Evolutionary conservation across 2,797 vertebrate species (phyloP).

Genomic region (Vireo griseus): DNA sequence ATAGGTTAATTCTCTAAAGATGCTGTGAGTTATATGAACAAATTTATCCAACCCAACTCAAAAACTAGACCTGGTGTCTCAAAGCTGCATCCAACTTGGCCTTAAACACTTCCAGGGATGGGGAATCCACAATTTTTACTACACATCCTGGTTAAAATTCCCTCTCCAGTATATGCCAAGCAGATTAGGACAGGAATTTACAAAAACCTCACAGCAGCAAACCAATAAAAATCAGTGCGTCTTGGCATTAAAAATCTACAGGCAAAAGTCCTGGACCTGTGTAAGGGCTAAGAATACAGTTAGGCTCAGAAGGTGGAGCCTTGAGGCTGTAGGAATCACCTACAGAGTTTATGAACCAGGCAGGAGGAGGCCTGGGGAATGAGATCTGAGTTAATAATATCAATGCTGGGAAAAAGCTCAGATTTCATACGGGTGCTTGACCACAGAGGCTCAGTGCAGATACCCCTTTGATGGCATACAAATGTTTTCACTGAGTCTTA

Average conservation of each 20-base stretch:
- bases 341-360: neutral
- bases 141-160: neutral
- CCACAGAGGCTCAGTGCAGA: neutral
- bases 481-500: neutral
- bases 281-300: neutral
- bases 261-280: neutral
- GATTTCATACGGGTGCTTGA: neutral
- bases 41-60: neutral
- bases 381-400: neutral
- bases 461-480: neutral
- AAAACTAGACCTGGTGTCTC: neutral
- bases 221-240: neutral
- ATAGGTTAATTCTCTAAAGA: neutral
- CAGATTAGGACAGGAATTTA: neutral
- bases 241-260: neutral
- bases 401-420: neutral
- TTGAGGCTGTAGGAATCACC: neutral
- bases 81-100: neutral
- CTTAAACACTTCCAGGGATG: neutral
- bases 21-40: rapidly evolving
- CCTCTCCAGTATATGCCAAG: neutral
- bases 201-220: neutral
- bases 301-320: neutral
- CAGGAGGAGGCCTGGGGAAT: neutral
- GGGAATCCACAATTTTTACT: neutral